phyloP scores from a whole-genome alignment of 2,888 invertebrate species.

The Ryuthela nishihirai region DNA sequence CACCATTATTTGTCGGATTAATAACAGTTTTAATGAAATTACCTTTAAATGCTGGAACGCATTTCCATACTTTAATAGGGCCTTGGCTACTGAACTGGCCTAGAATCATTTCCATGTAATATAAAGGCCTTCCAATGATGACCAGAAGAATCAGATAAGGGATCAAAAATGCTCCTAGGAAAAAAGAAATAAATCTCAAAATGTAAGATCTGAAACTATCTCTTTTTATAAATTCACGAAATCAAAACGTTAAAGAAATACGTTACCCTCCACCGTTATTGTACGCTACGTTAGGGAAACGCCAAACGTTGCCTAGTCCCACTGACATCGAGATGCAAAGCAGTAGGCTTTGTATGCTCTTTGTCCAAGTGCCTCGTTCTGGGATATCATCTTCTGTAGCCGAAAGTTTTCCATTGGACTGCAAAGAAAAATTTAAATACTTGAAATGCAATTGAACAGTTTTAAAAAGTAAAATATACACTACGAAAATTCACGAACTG shows the following conservation, averaged over 20 bases:
- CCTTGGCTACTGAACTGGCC: slow-evolving; percentile 76
- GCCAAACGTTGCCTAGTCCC: slow-evolving; percentile 42
- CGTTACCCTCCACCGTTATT: slow-evolving; percentile 43
- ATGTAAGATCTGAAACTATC: no score
- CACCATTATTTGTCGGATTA: no score
- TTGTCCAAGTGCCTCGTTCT: slow-evolving; percentile 39
- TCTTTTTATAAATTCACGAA: no score
- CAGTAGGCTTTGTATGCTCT: slow-evolving; percentile 40
- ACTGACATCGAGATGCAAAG: slow-evolving; percentile 42
- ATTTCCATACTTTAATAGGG: slow-evolving; percentile 73
- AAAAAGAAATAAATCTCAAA: no score
- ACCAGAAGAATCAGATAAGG: slow-evolving; percentile 63
- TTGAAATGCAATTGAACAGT: no score
- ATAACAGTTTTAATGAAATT: slow-evolving; percentile 25
- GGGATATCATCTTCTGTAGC: not conserved
- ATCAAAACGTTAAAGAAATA: no score
- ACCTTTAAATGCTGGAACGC: slow-evolving; percentile 78
- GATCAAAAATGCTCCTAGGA: slow-evolving; percentile 44
- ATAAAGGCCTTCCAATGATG: slow-evolving; percentile 70
- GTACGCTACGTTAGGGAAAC: slow-evolving; percentile 39
- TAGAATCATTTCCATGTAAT: slow-evolving; percentile 70
- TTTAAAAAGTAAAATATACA: no score
- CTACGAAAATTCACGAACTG: no score
- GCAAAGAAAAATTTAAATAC: not conserved
- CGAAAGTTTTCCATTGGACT: not conserved